Base-by-base conservation (phyloP, 2,113 vertebrate genomes). In the Isichthys henryi region DNA sequence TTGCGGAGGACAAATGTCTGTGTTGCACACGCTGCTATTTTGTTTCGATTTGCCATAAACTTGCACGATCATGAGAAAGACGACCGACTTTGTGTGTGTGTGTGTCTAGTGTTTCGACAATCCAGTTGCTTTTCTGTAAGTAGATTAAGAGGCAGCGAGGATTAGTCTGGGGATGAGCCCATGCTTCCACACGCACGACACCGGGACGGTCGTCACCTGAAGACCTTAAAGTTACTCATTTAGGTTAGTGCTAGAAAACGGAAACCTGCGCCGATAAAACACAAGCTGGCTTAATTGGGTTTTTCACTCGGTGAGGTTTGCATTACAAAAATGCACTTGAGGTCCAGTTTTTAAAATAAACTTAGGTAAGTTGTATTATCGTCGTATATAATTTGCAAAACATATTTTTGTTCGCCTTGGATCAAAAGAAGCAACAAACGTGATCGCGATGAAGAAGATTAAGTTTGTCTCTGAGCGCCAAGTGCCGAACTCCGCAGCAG, bases 1-100 rank as follows among this genome's bases (percentile, higher is more conserved):
- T 85, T 77, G 43, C 43, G 23, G 82, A 85, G 80, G 21, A 50
- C n/a, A 31, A 84, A 84, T 50, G n/a, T 53, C 10, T 35, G 48
- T 87, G 82, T 84, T 84, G 82, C 45, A 48, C 45, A n/a, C 82
- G 43, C 82, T 84, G 39, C 82, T 84, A 48, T 84, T 84, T 84
- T 87, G 48, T 53, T 56, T 53, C 85, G 10, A 48, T 84, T 31
- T 46, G 82, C 82, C 45, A 84, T 87, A 53, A 87, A 87, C 50
- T 87, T 87, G 85, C 85, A 87, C 85, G 85, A 87, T 53, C 49
- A 53, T 35, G 50, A 39, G 31, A 53, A 53, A 87, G 85, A 35
- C 23, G 82, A 43, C 13, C 15, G 74, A 80, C 5, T 35, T 39
- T 77, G 27, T 35, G 66, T 35, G 62, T 70, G 62, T 66, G 31